A percentile compares a stretch with the other conserved stretches of the same genome.
Evolutionary conservation across 1,140 invertebrate genomes (phyloP).

Genomic region (Sycophaga agraensis): DNA sequence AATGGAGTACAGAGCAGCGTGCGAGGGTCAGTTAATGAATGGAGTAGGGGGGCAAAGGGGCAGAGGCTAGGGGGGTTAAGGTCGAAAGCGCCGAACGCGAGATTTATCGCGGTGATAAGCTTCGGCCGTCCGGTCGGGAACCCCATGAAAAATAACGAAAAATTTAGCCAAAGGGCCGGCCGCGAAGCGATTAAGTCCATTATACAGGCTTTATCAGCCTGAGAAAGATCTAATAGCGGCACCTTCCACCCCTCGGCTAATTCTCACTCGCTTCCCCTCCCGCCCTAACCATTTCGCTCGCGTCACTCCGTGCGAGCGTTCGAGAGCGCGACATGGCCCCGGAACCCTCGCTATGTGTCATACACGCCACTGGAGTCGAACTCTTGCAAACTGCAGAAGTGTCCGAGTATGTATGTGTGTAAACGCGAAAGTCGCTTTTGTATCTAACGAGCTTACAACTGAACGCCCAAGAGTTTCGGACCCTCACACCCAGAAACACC

Average conservation of each 20-base stretch:
- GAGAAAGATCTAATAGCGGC: constrained; percentile 57
- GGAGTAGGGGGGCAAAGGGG: neutral
- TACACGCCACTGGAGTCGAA: constrained; percentile 42
- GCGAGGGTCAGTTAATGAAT: constrained; percentile 14
- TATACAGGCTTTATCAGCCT: constrained; percentile 54
- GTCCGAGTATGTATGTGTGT: neutral
- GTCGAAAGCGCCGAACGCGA: constrained; percentile 22
- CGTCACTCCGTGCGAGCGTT: constrained; percentile 15
- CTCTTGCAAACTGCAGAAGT: neutral
- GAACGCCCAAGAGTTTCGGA: neutral
- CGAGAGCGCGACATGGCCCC: neutral
- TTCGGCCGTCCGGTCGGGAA: constrained; percentile 34
- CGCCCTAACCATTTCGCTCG: neutral
- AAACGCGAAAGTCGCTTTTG: constrained; percentile 28
- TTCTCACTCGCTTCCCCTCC: constrained; percentile 36
- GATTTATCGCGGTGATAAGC: constrained; percentile 29
- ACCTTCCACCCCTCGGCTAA: constrained; percentile 36
- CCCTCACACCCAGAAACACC: constrained; percentile 41
- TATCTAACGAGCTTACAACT: constrained; percentile 37
- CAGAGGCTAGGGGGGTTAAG: neutral
- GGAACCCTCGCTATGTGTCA: constrained; percentile 50
- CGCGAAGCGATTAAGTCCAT: constrained; percentile 56
- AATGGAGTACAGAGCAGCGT: constrained; percentile 13
- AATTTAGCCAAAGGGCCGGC: constrained; percentile 41
- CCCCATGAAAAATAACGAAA: constrained; percentile 58